Base-by-base conservation (phyloP, 64 coral and sea anemone genomes). In the Montipora foliosa region DNA sequence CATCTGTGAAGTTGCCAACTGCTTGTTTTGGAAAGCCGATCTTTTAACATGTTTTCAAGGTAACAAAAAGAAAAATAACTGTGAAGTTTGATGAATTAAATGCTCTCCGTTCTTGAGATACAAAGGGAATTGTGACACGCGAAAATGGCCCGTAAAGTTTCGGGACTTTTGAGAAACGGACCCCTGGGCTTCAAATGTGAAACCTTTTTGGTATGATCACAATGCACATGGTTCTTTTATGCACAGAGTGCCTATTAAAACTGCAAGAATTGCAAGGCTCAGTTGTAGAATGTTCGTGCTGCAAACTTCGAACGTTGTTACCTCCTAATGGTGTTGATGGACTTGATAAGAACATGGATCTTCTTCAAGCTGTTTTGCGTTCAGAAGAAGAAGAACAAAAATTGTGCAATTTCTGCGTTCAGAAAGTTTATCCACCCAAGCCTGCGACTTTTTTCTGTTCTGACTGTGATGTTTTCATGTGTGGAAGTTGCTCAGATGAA, bases 351-450 rank as follows among this genome's bases (percentile, higher is more conserved):
- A 99, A 99, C 89, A 84, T 96, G 60, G 95, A 99, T 5, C 81
- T 99, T 16, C 71, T 99, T 19, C 88, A 57, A 15, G 92, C 92
- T 25, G 89, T 96, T 72, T 61, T 99, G 48, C 78, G 89, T 20
- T 25, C 83, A 17, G 91, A 94, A 57, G 89, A 99, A 68, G 92
- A 94, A n/a, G 83, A 99, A 62, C 92, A 96, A 74, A 89, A 89
- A 91, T 74, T 87, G 3, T 99, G 98, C 79, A 99, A 99, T 74
- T 99, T 99, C 55, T 99, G 98, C 45, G 81, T 95, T 47, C 81
- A 74, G 5, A 99, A 99, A 90, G 95, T 96, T 47, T 99, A 95
- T 62, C 98, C 98, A 57, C 92, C 98, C 13, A 96, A 94, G 89
- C 51, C 89, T 14, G 98, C 92, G 8, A 93, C 94, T 48, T 94